Evolutionary conservation across 2,113 vertebrate species (phyloP).

Genomic region (Donacobius atricapilla): DNA sequence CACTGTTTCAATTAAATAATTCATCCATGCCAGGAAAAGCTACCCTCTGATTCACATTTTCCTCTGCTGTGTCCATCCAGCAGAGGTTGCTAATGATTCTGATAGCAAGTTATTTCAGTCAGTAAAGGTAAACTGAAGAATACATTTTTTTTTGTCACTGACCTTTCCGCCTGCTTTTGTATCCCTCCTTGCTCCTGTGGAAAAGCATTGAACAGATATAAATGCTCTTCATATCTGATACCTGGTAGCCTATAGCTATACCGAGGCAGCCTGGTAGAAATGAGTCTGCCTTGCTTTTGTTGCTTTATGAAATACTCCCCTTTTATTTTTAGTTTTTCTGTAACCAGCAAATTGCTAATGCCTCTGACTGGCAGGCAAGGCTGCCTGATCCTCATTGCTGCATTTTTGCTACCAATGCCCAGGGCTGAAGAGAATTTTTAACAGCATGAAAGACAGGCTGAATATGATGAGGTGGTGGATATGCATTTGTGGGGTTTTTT

Average conservation of each 20-base stretch:
- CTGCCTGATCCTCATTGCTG: background rate
- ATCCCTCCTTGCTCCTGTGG: background rate
- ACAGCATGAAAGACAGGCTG: background rate
- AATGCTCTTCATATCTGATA: background rate
- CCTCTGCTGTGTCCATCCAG: background rate
- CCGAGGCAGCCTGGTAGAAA: background rate
- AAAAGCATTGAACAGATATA: background rate
- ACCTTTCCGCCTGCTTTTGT: background rate
- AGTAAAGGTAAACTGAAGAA: background rate
- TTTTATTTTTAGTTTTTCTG: conserved; percentile 9
- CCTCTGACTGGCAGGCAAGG: background rate
- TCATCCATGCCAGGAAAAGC: background rate
- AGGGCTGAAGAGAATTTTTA: background rate
- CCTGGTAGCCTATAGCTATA: background rate
- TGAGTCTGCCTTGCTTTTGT: background rate
- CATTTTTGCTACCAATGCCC: background rate
- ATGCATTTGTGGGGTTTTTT: background rate
- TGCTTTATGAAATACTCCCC: background rate
- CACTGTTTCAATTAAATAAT: background rate
- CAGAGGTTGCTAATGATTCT: background rate
- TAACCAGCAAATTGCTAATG: background rate
- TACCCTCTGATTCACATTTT: background rate
- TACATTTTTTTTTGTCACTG: background rate
- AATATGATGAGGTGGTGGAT: background rate
- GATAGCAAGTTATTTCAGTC: background rate